These are phyloP conservation scores for Hephaestus fuliginosus DNA, from an alignment of 2,797 vertebrate species.

Conservation along the genomic window DNA sequence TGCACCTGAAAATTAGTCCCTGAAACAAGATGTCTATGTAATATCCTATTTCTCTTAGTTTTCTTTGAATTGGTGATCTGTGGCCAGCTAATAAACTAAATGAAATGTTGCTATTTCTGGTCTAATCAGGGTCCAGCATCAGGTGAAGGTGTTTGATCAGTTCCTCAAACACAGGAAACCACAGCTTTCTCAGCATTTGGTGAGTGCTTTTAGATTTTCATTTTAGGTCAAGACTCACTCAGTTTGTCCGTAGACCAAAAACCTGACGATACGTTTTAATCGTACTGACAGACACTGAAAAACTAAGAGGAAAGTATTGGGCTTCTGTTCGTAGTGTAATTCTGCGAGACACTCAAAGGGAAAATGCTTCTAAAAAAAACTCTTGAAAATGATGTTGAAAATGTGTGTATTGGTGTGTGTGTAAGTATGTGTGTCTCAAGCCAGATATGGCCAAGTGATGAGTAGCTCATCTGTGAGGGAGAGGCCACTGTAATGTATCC, in stretches of 20 bases:
- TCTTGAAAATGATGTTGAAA: neutral
- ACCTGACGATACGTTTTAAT: neutral
- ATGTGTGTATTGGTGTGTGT: neutral
- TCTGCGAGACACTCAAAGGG: neutral
- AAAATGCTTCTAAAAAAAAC: neutral
- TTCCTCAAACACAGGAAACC: conserved; percentile 85
- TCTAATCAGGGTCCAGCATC: conserved; percentile 81
- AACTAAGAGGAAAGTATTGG: neutral
- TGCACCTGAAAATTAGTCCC: neutral
- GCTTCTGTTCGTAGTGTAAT: neutral
- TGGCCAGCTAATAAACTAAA: neutral
- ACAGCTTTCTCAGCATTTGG: conserved; percentile 81
- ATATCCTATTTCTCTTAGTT: neutral
- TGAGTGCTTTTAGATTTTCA: conserved; percentile 56
- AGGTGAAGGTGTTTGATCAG: conserved; percentile 83
- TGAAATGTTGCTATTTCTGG: neutral
- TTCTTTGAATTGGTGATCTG: neutral
- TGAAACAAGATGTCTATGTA: neutral
- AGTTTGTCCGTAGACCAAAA: neutral
- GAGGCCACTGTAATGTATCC: conserved; percentile 47
- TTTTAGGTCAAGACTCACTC: neutral
- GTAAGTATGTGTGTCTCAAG: conserved; percentile 17
- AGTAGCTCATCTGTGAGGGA: conserved; percentile 33
- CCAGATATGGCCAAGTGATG: conserved; percentile 49
- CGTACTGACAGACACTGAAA: neutral